These are phyloP conservation scores for Manacus vitellinus DNA, from an alignment of 2,113 vertebrate genomes.

Conservation along the genomic window DNA sequence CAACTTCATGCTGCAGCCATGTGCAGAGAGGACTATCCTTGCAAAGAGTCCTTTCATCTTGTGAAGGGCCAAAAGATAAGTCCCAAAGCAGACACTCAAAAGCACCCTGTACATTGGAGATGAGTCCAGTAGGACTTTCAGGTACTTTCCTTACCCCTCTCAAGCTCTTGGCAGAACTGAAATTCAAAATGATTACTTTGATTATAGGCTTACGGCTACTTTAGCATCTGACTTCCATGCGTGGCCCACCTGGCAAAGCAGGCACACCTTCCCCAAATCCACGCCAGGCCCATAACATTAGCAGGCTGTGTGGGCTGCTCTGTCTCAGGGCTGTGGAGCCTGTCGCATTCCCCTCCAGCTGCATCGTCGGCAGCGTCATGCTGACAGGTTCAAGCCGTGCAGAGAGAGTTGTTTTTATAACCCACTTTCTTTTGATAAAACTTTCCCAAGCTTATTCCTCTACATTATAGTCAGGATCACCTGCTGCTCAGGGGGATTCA, in stretches of 20 bases:
- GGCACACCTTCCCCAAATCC: slow-evolving; percentile 7
- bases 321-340: neutral
- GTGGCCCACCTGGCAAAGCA: slow-evolving; percentile 10
- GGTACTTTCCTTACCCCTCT: neutral
- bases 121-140: neutral
- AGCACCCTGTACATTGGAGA: neutral
- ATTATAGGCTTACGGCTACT: neutral
- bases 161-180: neutral
- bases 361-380: neutral
- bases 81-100: neutral
- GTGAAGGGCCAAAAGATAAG: neutral
- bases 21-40: neutral
- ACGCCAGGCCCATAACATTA: neutral
- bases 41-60: neutral
- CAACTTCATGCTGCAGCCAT: neutral
- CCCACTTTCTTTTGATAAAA: slow-evolving; percentile 46
- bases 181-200: neutral
- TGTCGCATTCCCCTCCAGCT: neutral
- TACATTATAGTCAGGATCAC: neutral
- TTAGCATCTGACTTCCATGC: slow-evolving; percentile 23
- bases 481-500: slow-evolving; percentile 1
- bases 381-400: slow-evolving; percentile 40
- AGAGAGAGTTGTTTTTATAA: slow-evolving; percentile 58
- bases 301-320: slow-evolving; percentile 53
- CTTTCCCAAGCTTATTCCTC: slow-evolving; percentile 54